A percentile compares a stretch with the other conserved stretches of the same genome.
These are phyloP conservation scores for Corapipo altera DNA, from an alignment of 2,113 vertebrate species.

Conservation along the genomic window DNA sequence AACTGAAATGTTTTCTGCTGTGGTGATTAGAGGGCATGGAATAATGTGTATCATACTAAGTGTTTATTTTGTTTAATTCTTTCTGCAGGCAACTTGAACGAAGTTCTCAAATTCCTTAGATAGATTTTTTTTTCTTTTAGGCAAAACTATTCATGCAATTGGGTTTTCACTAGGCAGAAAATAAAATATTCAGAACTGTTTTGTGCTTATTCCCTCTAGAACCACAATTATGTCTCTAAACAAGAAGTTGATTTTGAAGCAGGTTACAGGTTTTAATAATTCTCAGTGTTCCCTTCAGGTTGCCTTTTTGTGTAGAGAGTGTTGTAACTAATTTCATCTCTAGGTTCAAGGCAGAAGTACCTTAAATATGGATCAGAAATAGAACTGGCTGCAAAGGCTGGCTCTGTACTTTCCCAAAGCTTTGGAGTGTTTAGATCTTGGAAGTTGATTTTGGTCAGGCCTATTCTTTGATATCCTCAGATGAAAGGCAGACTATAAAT, in stretches of 20 bases:
- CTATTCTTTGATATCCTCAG: constrained; percentile 6
- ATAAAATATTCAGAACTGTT: background rate
- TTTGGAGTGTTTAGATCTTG: background rate
- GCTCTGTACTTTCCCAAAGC: background rate
- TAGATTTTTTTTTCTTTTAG: background rate
- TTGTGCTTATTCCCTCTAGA: background rate
- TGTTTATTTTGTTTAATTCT: background rate
- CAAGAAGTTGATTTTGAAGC: constrained; percentile 18
- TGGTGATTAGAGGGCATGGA: background rate
- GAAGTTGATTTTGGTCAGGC: constrained; percentile 1
- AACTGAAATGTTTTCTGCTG: background rate
- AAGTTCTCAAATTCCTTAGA: background rate
- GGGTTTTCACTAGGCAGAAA: background rate
- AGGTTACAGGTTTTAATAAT: background rate
- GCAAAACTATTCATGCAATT: background rate
- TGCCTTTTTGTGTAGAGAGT: background rate
- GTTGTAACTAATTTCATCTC: background rate
- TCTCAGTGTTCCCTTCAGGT: background rate
- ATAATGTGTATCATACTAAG: background rate
- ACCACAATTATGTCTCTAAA: background rate
- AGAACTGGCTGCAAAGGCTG: background rate
- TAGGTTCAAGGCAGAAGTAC: background rate
- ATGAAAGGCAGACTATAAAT: background rate
- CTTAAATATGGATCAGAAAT: background rate
- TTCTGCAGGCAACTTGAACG: background rate